Evolutionary conservation across 2,888 invertebrate species (phyloP).

Genomic region (Himalopsyche anomala): DNA sequence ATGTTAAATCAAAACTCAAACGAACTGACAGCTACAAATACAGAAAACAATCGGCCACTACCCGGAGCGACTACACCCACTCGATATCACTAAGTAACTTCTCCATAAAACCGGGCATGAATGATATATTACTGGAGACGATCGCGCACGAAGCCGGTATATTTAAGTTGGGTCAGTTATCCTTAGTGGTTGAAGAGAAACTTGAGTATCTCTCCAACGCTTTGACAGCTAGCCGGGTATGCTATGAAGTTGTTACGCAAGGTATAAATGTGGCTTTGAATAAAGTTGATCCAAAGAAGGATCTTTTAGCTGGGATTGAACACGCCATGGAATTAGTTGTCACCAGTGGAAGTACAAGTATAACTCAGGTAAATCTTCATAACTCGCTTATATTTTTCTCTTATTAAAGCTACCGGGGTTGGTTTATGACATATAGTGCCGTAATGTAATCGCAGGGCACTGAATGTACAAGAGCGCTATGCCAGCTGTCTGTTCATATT

Average conservation of each 20-base stretch:
- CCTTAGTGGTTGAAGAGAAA: slow-evolving; percentile 80
- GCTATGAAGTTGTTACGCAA: slow-evolving; percentile 77
- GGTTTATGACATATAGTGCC: neutral
- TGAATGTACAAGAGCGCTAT: too few relatives aligned
- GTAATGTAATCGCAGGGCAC: neutral
- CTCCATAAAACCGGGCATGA: slow-evolving; percentile 80
- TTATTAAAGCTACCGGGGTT: neutral
- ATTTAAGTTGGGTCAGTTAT: slow-evolving; percentile 84
- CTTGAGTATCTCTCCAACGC: slow-evolving; percentile 84
- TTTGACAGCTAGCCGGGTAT: slow-evolving; percentile 76
- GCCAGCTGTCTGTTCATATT: too few relatives aligned
- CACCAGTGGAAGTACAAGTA: slow-evolving; percentile 86
- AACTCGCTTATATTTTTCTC: too few relatives aligned
- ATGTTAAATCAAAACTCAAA: slow-evolving; percentile 80
- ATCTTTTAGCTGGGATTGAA: slow-evolving; percentile 88
- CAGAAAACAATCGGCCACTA: slow-evolving; percentile 81
- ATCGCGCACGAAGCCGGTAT: slow-evolving; percentile 81
- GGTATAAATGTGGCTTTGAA: slow-evolving; percentile 75
- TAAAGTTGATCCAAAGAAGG: slow-evolving; percentile 79
- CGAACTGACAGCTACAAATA: slow-evolving; percentile 85
- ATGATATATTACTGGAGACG: slow-evolving; percentile 79
- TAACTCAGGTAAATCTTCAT: slow-evolving; percentile 77
- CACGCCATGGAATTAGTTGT: slow-evolving; percentile 87
- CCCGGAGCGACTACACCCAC: slow-evolving; percentile 81
- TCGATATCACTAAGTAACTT: slow-evolving; percentile 77